These are phyloP conservation scores for Alaudala cheleensis DNA, from an alignment of 2,113 vertebrate genomes.

Conservation along the genomic window DNA sequence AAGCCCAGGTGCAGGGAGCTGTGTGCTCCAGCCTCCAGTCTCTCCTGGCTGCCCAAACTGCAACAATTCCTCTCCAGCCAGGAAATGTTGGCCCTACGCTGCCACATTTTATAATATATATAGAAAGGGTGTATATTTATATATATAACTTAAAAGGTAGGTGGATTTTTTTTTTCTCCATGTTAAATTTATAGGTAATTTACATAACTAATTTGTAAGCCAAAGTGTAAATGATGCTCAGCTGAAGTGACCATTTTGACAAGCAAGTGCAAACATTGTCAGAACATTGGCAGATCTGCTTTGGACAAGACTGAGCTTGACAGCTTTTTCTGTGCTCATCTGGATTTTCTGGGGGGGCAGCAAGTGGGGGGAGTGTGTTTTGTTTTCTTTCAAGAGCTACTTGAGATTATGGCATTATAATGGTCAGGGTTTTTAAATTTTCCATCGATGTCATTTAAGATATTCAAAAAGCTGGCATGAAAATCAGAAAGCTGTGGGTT, in stretches of 20 bases:
- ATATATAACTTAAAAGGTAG: not conserved
- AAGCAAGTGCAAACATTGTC: slow-evolving; percentile 64
- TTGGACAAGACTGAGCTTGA: slow-evolving; percentile 51
- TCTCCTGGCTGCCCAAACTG: not conserved
- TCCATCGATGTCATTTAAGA: not conserved
- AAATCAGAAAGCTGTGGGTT: not conserved
- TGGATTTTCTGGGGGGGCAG: slow-evolving; percentile 5
- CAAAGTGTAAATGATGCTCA: slow-evolving; percentile 48
- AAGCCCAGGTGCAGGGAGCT: not conserved
- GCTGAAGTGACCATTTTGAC: slow-evolving; percentile 62
- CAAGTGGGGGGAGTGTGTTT: not conserved
- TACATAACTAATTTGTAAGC: slow-evolving; percentile 63
- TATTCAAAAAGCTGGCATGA: not conserved
- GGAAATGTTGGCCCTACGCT: accelerated
- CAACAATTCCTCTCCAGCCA: not conserved
- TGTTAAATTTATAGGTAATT: slow-evolving; percentile 51
- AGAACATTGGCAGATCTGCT: slow-evolving; percentile 51
- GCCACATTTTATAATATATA: not conserved
- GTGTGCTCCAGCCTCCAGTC: not conserved
- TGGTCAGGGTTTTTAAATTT: not conserved
- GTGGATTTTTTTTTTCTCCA: not conserved
- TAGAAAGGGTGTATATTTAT: not conserved
- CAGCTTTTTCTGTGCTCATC: slow-evolving; percentile 44
- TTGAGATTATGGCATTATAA: not conserved
- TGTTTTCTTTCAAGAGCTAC: not conserved